Conservation (phyloP, 2,888 invertebrate species). For the Minunthozetes semirufus region DNA sequence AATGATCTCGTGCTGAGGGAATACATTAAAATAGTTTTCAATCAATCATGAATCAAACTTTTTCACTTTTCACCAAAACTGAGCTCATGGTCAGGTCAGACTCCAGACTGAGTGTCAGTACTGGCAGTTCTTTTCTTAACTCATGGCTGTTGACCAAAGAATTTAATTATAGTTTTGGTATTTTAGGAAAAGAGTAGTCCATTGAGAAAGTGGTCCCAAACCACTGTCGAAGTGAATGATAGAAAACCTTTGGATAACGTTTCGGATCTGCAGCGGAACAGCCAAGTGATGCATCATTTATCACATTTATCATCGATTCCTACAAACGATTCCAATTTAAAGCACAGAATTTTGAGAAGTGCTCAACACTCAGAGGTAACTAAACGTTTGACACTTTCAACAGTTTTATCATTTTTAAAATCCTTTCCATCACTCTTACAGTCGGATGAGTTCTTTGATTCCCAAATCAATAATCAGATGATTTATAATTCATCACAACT, state of each 20-base stretch:
- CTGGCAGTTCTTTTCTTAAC: background rate
- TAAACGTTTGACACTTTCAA: background rate
- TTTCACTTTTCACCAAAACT: constrained; percentile 21
- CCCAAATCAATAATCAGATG: constrained; percentile 8
- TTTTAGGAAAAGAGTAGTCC: constrained; percentile 24
- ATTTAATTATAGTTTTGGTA: constrained; percentile 18
- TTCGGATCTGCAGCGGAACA: background rate
- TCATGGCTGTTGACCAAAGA: constrained; percentile 9
- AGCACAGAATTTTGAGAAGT: constrained; percentile 1
- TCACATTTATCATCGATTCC: constrained; percentile 4
- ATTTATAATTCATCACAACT: constrained; percentile 16
- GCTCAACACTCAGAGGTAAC: constrained; percentile 20
- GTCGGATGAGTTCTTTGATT: constrained; percentile 29
- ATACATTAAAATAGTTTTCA: constrained; percentile 14
- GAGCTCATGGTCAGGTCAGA: constrained; percentile 1
- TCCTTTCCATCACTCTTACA: background rate
- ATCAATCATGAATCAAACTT: constrained; percentile 15
- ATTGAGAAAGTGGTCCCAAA: constrained; percentile 21
- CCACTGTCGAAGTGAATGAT: constrained; percentile 11
- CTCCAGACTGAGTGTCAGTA: background rate
- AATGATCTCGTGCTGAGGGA: constrained; percentile 9
- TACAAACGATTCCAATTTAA: constrained; percentile 11
- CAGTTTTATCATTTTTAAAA: background rate
- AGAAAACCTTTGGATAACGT: constrained; percentile 1
- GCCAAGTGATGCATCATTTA: constrained; percentile 20